Percentiles rank a stretch among this genome's conserved stretches.
These are phyloP conservation scores for Thamnaconus septentrionalis DNA, from an alignment of 2,113 vertebrate genomes.

Conservation along the genomic window DNA sequence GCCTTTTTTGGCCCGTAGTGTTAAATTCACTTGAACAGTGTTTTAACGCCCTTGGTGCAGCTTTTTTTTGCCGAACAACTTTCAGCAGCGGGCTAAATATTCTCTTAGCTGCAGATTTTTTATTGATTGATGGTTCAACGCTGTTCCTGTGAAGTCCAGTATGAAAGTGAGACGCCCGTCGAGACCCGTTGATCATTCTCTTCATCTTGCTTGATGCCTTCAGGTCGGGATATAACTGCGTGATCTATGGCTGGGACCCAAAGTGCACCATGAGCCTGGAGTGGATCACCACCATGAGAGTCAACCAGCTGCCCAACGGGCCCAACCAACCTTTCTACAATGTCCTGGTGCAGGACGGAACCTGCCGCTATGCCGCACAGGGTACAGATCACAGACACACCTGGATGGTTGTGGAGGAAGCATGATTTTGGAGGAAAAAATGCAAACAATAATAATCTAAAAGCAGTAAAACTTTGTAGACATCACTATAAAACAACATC, in stretches of 20 bases:
- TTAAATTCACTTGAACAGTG: not conserved
- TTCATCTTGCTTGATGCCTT: conserved; percentile 14
- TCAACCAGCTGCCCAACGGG: conserved; percentile 88
- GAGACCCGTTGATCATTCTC: too few relatives aligned
- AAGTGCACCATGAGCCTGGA: conserved; percentile 97
- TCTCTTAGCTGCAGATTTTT: too few relatives aligned
- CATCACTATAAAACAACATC: too few relatives aligned
- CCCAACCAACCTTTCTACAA: conserved; percentile 97
- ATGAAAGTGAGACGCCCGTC: too few relatives aligned
- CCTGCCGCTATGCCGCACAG: conserved; percentile 92
- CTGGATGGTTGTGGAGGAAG: too few relatives aligned
- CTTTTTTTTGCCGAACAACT: too few relatives aligned
- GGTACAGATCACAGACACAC: conserved; percentile 67
- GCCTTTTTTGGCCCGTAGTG: not conserved
- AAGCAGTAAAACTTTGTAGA: too few relatives aligned
- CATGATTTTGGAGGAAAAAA: too few relatives aligned
- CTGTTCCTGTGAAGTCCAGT: too few relatives aligned
- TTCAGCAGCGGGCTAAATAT: too few relatives aligned
- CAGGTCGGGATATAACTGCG: conserved; percentile 93
- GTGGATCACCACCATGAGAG: conserved; percentile 96
- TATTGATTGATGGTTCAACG: too few relatives aligned
- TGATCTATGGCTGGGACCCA: conserved; percentile 97
- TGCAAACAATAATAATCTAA: too few relatives aligned
- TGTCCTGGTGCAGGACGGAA: conserved; percentile 92
- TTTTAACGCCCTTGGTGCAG: not conserved